These are phyloP conservation scores for Heliornis fulica DNA, from an alignment of 2,113 vertebrate species.

Conservation along the genomic window DNA sequence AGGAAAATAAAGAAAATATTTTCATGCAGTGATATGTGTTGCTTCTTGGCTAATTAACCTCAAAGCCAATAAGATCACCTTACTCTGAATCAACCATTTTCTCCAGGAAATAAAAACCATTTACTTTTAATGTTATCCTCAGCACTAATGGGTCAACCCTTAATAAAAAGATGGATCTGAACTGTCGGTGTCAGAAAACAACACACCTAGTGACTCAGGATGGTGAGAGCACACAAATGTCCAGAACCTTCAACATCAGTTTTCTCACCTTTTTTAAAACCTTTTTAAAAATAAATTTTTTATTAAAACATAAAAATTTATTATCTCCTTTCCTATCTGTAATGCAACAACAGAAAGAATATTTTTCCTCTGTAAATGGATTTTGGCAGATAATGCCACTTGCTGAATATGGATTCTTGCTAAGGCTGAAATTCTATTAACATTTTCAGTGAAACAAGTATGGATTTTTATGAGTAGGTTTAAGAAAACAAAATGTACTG, in stretches of 20 bases:
- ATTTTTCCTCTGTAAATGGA: neutral
- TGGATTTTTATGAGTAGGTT: neutral
- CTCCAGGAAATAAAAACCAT: accelerated
- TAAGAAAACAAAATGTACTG: neutral
- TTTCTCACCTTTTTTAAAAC: neutral
- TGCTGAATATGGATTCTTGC: neutral
- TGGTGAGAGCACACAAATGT: neutral
- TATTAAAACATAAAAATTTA: too few relatives aligned
- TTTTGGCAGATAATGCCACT: neutral
- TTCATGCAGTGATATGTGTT: neutral
- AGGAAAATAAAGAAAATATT: neutral
- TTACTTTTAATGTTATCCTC: neutral
- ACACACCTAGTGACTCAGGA: neutral
- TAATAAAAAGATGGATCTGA: neutral
- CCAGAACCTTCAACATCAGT: neutral
- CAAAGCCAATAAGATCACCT: neutral
- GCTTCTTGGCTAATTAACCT: neutral
- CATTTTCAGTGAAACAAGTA: neutral
- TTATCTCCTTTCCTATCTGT: neutral
- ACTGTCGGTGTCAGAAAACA: neutral
- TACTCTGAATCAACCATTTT: neutral
- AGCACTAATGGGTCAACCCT: neutral
- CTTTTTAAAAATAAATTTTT: too few relatives aligned
- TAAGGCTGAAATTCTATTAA: neutral
- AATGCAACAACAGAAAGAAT: neutral